phyloP scores from a whole-genome alignment of 1,140 invertebrate species.

The Tribolium castaneum region DNA sequence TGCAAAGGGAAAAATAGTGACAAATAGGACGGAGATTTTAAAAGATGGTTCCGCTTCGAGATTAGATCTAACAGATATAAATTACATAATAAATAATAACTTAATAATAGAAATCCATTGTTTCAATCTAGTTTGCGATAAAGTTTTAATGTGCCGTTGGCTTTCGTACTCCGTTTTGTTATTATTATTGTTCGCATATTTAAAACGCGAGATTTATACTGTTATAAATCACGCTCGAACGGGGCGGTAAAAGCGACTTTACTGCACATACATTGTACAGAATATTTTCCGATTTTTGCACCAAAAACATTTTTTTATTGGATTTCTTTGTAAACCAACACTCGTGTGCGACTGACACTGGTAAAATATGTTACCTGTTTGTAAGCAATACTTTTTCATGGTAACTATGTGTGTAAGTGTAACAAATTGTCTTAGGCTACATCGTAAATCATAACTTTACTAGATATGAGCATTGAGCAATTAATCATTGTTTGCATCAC shows the following conservation, averaged over 20 bases:
- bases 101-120: background rate
- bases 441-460: slow-evolving; percentile 25
- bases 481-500: slow-evolving; percentile 35
- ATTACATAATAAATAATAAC: background rate
- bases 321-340: background rate
- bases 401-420: slow-evolving; percentile 29
- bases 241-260: background rate
- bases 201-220: background rate
- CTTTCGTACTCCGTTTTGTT: background rate
- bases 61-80: background rate
- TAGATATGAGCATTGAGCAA: slow-evolving; percentile 19
- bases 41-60: background rate
- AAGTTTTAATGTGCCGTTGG: background rate
- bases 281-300: too few species aligned
- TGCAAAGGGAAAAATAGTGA: background rate
- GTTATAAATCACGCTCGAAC: background rate
- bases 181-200: background rate
- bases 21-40: background rate
- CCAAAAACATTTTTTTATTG: background rate
- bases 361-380: slow-evolving; percentile 19
- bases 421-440: slow-evolving; percentile 24
- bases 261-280: background rate
- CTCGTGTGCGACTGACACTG: background rate
- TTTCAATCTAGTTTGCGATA: background rate
- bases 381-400: slow-evolving; percentile 6